Base-by-base conservation (phyloP, 2,888 invertebrate species). In the Chouioia cunea region DNA sequence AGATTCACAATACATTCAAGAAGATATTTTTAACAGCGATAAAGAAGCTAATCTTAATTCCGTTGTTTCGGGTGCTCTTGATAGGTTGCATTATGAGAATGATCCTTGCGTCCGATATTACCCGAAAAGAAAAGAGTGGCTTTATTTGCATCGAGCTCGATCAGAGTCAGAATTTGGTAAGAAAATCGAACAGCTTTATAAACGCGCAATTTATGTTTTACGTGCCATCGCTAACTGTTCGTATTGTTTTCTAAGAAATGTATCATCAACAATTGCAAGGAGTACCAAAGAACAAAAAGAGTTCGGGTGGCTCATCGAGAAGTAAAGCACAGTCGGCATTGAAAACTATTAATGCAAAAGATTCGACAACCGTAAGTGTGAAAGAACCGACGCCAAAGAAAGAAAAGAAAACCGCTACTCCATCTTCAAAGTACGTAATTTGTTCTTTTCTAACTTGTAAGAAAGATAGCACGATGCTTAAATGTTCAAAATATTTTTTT, bases 31-130 rank as follows among this genome's bases (percentile, higher is more conserved):
- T 16, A 77, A 74, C 63, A 78, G 80, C 46, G 85, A 85, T 36
- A 85, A 85, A 62, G 93, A 93, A 77, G 91, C 90, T 76, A 89
- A 92, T 62, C 83, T 94, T 23, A 91, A 95, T 77, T 93, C 93
- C 2, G 95, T 96, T 0, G 93, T 97, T 0, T 95, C 96, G 72
- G 94, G 96, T 0, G 96, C 97, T 0, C 86, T 98, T 57, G 97
- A 98, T 82, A 88, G 97, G 18, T 90, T 98, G 83, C 94, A 97
- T 79, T 93, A 93, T 12, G 94, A 97, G 76, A 91, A 92, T 67
- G 97, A 97, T 86, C 97, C 97, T 0, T 95, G 97, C 79, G 97
- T 97, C 0, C 93, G 95, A 79, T 97, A 97, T 82, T 97, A 97
- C 84, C 93, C 94, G 0, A 92, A 94, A 78, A 90, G 95, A 4